Evolutionary conservation across 2,113 vertebrate genomes (phyloP).

Genomic region (Dunckerocampus dactyliophorus): DNA sequence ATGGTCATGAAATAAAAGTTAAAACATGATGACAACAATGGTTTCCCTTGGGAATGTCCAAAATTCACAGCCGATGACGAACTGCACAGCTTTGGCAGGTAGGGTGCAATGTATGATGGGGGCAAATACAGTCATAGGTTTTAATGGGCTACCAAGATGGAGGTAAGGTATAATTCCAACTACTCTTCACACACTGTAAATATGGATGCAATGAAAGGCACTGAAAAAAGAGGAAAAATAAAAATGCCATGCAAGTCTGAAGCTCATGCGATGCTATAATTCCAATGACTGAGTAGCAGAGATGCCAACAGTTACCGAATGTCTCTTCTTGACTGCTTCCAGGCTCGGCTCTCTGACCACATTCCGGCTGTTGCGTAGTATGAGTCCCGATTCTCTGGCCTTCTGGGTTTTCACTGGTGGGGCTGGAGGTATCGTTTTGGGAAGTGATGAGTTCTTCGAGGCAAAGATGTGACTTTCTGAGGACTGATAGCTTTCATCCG

Average conservation of each 20-base stretch:
- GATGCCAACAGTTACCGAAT: conserved; percentile 75
- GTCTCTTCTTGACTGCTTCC: conserved; percentile 69
- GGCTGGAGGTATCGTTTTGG: conserved; percentile 70
- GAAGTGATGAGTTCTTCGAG: conserved; percentile 50
- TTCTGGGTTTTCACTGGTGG: conserved; percentile 77
- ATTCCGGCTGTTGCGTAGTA: conserved; percentile 73
- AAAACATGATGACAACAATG: too few relatives aligned
- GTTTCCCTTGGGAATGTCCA: too few relatives aligned
- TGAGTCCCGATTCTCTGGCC: conserved; percentile 73
- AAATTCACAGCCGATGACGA: conserved; percentile 28
- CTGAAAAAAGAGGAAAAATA: conserved; percentile 51
- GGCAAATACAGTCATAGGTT: conserved; percentile 39
- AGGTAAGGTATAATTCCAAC: conserved; percentile 41
- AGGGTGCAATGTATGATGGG: conserved; percentile 32
- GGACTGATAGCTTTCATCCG: conserved; percentile 37
- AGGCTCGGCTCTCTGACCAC: conserved; percentile 61
- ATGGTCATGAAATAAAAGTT: too few relatives aligned
- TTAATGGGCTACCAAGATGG: conserved; percentile 30
- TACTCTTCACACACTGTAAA: conserved; percentile 59
- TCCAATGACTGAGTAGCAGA: conserved; percentile 70
- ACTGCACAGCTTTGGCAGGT: conserved; percentile 49
- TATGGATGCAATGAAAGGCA: conserved; percentile 57
- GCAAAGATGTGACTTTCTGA: conserved; percentile 50
- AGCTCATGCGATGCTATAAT: conserved; percentile 75
- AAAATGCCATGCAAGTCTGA: conserved; percentile 61